phyloP scores from a whole-genome alignment of 2,113 vertebrate genomes.

The Callospermophilus lateralis region DNA sequence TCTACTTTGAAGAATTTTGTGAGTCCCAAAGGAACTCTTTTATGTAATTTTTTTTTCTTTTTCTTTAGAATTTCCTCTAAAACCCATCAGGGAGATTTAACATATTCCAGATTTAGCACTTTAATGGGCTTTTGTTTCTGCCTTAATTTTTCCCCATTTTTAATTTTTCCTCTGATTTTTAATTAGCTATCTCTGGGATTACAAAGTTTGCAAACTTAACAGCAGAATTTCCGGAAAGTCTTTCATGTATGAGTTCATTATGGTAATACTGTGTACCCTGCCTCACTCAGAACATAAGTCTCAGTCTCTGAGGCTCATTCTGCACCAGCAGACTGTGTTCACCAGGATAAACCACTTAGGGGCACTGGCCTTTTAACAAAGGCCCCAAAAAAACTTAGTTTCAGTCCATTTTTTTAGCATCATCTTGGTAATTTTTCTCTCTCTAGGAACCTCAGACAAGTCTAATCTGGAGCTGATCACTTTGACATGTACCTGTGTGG shows the following conservation, averaged over 20 bases:
- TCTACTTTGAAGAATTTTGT: conserved; percentile 78
- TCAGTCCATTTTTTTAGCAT: background rate
- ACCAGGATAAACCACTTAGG: accelerated
- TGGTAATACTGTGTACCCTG: no score
- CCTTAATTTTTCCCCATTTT: conserved; percentile 58
- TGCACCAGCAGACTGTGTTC: accelerated
- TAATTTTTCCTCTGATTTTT: conserved; percentile 57
- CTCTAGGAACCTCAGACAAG: conserved; percentile 89
- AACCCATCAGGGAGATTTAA: conserved; percentile 64
- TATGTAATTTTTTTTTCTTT: conserved; percentile 76
- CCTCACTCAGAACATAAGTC: background rate
- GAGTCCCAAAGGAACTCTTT: conserved; percentile 75
- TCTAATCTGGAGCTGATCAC: conserved; percentile 94
- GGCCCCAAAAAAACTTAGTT: background rate
- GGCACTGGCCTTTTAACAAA: background rate
- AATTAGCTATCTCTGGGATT: conserved; percentile 51
- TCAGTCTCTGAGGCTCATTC: no score
- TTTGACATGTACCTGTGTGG: conserved; percentile 94
- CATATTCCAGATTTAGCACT: conserved; percentile 80
- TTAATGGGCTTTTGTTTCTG: conserved; percentile 70
- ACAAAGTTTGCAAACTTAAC: background rate
- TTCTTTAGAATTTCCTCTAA: conserved; percentile 78
- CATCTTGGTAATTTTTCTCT: conserved; percentile 75
- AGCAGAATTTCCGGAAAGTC: conserved; percentile 27
- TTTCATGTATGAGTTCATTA: background rate